phyloP scores from a whole-genome alignment of 2,113 vertebrate genomes.

The Leuciscus idus region DNA sequence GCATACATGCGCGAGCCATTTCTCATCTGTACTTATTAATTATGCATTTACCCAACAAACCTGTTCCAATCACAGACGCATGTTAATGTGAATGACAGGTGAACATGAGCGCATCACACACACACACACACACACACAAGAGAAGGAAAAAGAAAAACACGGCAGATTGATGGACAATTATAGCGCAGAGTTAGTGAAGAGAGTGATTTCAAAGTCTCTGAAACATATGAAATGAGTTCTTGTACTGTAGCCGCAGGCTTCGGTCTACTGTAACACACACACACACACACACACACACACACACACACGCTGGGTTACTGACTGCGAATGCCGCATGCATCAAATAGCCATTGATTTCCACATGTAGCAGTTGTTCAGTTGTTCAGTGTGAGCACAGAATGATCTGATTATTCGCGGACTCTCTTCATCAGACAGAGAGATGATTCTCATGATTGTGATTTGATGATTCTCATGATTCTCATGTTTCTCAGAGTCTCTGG shows the following conservation, averaged over 20 bases:
- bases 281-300: constrained; percentile 44
- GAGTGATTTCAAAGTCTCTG: constrained; percentile 41
- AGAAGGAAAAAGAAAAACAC: not conserved
- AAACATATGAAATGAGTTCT: constrained; percentile 38
- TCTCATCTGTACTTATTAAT: constrained; percentile 41
- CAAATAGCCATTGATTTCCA: constrained; percentile 72
- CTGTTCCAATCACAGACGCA: constrained; percentile 30
- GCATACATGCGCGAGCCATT: constrained; percentile 7
- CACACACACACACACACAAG: constrained; percentile 22
- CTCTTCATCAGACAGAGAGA: constrained; percentile 48
- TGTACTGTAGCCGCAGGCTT: constrained; percentile 45
- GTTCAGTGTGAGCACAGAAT: constrained; percentile 52
- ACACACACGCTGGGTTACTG: constrained; percentile 33
- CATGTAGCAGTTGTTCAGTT: constrained; percentile 40
- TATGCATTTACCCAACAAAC: constrained; percentile 43
- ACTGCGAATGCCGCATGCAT: constrained; percentile 64
- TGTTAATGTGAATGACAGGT: constrained; percentile 36
- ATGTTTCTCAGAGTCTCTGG: not conserved
- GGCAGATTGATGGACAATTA: constrained; percentile 51
- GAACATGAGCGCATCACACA: constrained; percentile 17
- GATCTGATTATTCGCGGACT: constrained; percentile 42
- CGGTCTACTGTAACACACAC: constrained; percentile 19
- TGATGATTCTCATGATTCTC: no score
- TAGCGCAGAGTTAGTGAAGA: constrained; percentile 25
- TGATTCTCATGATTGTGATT: no score